These are phyloP conservation scores for Rhodinocichla rosea DNA, from an alignment of 2,113 vertebrate species.

Conservation along the genomic window DNA sequence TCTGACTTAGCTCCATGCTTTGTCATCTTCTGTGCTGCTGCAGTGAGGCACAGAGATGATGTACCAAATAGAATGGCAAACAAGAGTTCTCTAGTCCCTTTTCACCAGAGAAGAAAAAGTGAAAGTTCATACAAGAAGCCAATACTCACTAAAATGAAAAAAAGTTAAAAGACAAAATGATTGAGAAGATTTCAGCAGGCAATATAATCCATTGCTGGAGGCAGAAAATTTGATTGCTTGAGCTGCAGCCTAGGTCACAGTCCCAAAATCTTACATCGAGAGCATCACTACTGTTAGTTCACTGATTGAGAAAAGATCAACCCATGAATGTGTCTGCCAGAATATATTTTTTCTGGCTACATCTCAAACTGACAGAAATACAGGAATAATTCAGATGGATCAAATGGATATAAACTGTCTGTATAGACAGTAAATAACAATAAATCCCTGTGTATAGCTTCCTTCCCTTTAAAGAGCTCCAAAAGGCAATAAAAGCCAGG, in stretches of 20 bases:
- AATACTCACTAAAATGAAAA: not conserved
- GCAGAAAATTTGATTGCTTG: not conserved
- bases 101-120: not conserved
- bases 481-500: not conserved
- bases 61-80: not conserved
- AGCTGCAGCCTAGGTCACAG: not conserved
- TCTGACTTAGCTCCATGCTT: not conserved
- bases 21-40: not conserved
- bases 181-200: not conserved
- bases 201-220: not conserved
- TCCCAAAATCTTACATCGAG: not conserved
- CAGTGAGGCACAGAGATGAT: not conserved
- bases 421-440: not conserved
- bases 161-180: not conserved
- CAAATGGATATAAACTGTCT: not conserved
- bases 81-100: not conserved
- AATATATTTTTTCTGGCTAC: not conserved
- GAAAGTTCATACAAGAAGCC: not conserved
- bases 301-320: not conserved
- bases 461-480: not conserved
- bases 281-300: not conserved
- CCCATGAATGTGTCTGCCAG: not conserved
- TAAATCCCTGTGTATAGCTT: not conserved
- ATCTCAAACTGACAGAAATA: not conserved
- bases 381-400: not conserved